These are phyloP conservation scores for Aramus guarauna DNA, from an alignment of 2,113 vertebrate species.

Conservation along the genomic window DNA sequence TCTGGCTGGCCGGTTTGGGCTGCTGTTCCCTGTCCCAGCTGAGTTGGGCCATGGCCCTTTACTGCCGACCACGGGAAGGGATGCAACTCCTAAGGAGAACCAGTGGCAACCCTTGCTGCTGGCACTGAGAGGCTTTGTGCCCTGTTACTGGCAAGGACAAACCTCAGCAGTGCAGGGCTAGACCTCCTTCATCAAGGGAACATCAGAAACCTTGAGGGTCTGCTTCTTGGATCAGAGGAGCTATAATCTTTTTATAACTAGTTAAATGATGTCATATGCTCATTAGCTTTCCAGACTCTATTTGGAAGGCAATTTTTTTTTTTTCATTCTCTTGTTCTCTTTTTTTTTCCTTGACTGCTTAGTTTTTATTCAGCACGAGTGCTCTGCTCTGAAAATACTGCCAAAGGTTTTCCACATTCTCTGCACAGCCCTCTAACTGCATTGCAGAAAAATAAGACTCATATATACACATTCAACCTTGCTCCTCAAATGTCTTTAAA, in stretches of 20 bases:
- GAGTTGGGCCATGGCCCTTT: not conserved
- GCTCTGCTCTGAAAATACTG: conserved; percentile 59
- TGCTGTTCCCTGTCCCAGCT: not conserved
- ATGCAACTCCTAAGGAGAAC: not conserved
- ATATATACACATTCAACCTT: conserved; percentile 52
- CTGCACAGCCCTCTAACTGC: conserved; percentile 63
- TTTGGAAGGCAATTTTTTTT: conserved; percentile 57
- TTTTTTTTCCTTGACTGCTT: conserved; percentile 47
- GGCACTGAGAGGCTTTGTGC: not conserved
- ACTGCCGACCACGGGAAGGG: not conserved
- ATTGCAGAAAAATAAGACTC: conserved; percentile 69
- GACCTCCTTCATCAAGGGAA: not conserved
- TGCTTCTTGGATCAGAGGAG: conserved; percentile 38
- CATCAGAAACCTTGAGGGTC: conserved; percentile 35
- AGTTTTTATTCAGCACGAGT: conserved; percentile 65
- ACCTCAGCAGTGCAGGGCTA: not conserved
- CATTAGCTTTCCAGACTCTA: conserved; percentile 64
- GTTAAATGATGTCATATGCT: conserved; percentile 60
- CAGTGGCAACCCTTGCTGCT: rapidly evolving
- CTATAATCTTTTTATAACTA: conserved; percentile 58
- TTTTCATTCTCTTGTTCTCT: conserved; percentile 36
- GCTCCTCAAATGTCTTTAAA: conserved; percentile 48
- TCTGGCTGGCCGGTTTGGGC: not conserved
- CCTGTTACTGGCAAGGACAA: not conserved
- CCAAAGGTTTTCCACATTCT: conserved; percentile 68